Percentiles rank a stretch among this genome's conserved stretches.
These are phyloP conservation scores for Anastrepha ludens DNA, from an alignment of 1,140 invertebrate species.

Conservation along the genomic window DNA sequence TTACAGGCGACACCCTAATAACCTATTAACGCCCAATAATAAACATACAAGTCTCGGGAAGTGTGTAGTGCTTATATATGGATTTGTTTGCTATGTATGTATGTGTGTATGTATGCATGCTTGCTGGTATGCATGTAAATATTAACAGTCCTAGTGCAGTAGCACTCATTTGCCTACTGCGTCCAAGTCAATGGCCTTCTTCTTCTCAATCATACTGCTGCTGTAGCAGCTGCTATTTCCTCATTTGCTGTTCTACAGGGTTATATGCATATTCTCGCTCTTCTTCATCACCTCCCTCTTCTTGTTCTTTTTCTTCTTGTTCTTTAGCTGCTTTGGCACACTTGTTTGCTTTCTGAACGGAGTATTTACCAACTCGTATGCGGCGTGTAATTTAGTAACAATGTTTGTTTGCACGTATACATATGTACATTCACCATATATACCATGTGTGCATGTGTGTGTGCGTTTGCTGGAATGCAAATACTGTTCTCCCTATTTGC, in stretches of 20 bases:
- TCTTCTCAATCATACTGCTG: background rate
- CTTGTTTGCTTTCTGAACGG: background rate
- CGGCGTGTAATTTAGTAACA: background rate
- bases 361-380: background rate
- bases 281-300: background rate
- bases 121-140: background rate
- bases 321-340: background rate
- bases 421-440: background rate
- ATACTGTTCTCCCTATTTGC: too few relatives aligned
- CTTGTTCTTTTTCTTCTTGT: background rate
- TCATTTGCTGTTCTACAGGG: background rate
- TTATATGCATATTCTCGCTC: background rate
- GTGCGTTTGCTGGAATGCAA: background rate
- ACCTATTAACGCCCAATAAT: background rate
- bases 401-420: background rate
- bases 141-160: background rate
- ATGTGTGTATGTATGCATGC: background rate
- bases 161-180: conserved; percentile 23
- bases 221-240: background rate
- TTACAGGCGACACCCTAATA: background rate
- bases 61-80: background rate
- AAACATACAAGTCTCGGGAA: background rate
- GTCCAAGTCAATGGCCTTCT: conserved; percentile 28
- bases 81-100: background rate
- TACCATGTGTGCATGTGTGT: background rate